Conservation (phyloP, 2,888 invertebrate species). For the Autographa gamma region DNA sequence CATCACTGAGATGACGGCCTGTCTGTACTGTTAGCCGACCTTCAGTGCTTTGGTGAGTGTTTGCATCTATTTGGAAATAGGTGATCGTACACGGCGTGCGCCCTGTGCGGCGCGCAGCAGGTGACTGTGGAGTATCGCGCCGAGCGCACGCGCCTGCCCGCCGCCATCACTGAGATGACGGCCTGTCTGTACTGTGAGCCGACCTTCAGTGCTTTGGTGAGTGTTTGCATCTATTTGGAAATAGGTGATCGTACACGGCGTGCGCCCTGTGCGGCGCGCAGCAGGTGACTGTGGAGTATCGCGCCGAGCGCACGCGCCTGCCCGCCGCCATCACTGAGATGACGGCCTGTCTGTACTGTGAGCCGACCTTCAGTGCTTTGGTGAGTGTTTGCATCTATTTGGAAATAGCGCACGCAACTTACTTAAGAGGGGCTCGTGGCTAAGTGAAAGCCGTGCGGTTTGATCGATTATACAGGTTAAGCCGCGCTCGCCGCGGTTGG, state of each 20-base stretch:
- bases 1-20: slow-evolving; percentile 75
- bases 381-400: too few relatives aligned
- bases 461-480: too few relatives aligned
- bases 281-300: slow-evolving; percentile 63
- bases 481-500: too few relatives aligned
- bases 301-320: slow-evolving; percentile 55
- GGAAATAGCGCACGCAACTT: too few relatives aligned
- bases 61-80: too few relatives aligned
- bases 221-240: too few relatives aligned
- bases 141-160: slow-evolving; percentile 55
- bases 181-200: slow-evolving; percentile 96
- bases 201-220: slow-evolving; percentile 90
- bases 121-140: slow-evolving; percentile 55
- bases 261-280: slow-evolving; percentile 90
- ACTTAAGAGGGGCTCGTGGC: too few relatives aligned
- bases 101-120: slow-evolving; percentile 88
- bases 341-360: slow-evolving; percentile 95
- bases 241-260: too few relatives aligned
- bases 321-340: slow-evolving; percentile 58
- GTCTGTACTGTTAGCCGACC: slow-evolving; percentile 96
- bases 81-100: slow-evolving; percentile 91
- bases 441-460: too few relatives aligned
- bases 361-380: slow-evolving; percentile 91
- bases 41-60: slow-evolving; percentile 88
- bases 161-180: slow-evolving; percentile 58